Percentiles rank a stretch among this genome's conserved stretches.
These are phyloP conservation scores for Chrysomallon squamiferum DNA, from an alignment of 1,140 invertebrate species.

Conservation along the genomic window DNA sequence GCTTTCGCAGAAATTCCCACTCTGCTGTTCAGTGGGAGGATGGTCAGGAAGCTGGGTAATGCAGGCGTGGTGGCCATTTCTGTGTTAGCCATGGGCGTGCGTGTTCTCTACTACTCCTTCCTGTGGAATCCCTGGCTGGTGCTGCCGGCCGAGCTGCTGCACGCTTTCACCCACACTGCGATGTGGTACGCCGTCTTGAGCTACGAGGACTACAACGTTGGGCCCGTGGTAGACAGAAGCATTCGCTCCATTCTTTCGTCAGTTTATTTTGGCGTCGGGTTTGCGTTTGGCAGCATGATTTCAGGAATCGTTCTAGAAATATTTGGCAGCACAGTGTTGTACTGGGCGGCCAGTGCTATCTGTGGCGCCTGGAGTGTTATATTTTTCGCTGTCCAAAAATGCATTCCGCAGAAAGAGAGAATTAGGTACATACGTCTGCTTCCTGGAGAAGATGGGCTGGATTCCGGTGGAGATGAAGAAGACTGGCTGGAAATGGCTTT, in stretches of 20 bases:
- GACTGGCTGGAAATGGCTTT: conserved; percentile 59
- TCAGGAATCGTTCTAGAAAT: conserved; percentile 47
- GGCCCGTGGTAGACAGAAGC: conserved; percentile 48
- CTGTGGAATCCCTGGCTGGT: conserved; percentile 51
- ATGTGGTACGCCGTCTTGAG: conserved; percentile 57
- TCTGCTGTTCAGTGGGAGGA: conserved; percentile 43
- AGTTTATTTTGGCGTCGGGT: conserved; percentile 57
- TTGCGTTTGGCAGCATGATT: conserved; percentile 43
- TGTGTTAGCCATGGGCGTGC: conserved; percentile 35
- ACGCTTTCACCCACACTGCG: conserved; percentile 54
- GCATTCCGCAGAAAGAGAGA: conserved; percentile 40
- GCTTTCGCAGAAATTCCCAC: conserved; percentile 53
- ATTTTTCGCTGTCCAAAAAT: conserved; percentile 41
- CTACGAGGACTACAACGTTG: conserved; percentile 52
- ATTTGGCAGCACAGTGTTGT: conserved; percentile 45
- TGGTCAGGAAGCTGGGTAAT: conserved; percentile 47
- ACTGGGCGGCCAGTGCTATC: conserved; percentile 37
- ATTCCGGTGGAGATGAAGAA: conserved; percentile 44
- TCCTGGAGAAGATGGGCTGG: conserved; percentile 43
- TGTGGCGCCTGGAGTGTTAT: conserved; percentile 45
- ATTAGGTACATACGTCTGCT: conserved; percentile 51
- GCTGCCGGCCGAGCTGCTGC: conserved; percentile 46
- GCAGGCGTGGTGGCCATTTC: conserved; percentile 39
- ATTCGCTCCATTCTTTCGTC: conserved; percentile 51
- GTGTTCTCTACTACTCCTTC: conserved; percentile 52